Evolutionary conservation across 2,888 invertebrate genomes (phyloP).

Genomic region (Nipponacmea schrenckii): DNA sequence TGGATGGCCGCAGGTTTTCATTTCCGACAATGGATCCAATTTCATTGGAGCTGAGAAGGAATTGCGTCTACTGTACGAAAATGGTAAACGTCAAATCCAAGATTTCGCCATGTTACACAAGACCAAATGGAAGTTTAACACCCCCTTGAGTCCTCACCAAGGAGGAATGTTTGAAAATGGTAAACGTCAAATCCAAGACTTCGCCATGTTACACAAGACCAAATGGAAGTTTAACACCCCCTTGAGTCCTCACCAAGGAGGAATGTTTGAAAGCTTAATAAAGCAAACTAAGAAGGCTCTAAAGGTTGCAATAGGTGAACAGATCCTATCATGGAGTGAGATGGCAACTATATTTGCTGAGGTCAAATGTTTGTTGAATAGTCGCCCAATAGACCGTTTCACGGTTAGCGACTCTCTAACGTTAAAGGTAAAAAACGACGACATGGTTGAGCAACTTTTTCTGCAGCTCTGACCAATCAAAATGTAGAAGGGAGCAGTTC

Average conservation of each 20-base stretch:
- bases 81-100: too few relatives aligned
- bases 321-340: constrained; percentile 19
- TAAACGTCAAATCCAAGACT: constrained; percentile 4
- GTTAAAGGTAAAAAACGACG: too few relatives aligned
- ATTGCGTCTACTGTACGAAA: constrained; percentile 8
- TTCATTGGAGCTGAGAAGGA: constrained; percentile 16
- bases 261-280: constrained; percentile 20
- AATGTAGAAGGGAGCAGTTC: too few relatives aligned
- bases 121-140: too few relatives aligned
- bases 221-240: constrained; percentile 17
- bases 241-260: constrained; percentile 23
- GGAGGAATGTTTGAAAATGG: too few relatives aligned
- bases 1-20: constrained; percentile 14
- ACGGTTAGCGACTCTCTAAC: too few relatives aligned
- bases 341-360: constrained; percentile 19
- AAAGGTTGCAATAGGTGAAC: constrained; percentile 14
- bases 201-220: constrained; percentile 13
- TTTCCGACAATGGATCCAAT: constrained; percentile 18
- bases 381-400: too few relatives aligned
- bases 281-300: constrained; percentile 20
- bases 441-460: too few relatives aligned
- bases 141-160: too few relatives aligned
- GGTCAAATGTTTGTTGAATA: constrained; percentile 19
- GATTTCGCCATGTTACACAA: too few relatives aligned
- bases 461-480: too few relatives aligned